Conservation (phyloP, 2,797 vertebrate genomes). For the Ptychadena robeensis region DNA sequence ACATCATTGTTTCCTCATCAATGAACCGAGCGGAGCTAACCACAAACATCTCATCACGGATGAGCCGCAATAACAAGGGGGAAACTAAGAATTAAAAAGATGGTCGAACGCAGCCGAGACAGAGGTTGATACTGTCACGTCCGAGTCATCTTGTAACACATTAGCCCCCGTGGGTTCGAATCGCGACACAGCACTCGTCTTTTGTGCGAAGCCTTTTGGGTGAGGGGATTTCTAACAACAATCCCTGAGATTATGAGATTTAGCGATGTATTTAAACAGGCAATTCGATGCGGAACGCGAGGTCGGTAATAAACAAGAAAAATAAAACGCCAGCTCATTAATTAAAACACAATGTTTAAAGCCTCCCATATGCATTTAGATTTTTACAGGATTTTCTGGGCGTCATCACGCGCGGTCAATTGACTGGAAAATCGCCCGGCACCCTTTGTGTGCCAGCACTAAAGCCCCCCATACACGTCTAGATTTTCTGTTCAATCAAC, state of each 20-base stretch:
- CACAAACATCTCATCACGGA: constrained; percentile 29
- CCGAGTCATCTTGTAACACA: constrained; percentile 23
- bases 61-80: constrained; percentile 16
- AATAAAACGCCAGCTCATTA: too few relatives aligned
- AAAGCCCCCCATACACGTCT: too few relatives aligned
- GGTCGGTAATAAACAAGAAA: too few relatives aligned
- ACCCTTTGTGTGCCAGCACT: too few relatives aligned
- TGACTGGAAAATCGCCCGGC: too few relatives aligned
- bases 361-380: too few relatives aligned
- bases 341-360: constrained; percentile 47
- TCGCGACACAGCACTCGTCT: constrained; percentile 20
- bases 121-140: constrained; percentile 8
- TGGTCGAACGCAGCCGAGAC: background rate
- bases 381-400: too few relatives aligned
- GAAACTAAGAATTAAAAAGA: background rate
- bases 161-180: constrained; percentile 29
- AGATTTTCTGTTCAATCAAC: too few relatives aligned
- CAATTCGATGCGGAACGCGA: constrained; percentile 38
- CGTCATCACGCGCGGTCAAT: too few relatives aligned
- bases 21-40: constrained; percentile 28
- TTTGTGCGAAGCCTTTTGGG: constrained; percentile 48
- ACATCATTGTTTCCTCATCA: constrained; percentile 54
- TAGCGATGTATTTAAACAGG: constrained; percentile 50
- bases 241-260: constrained; percentile 57
- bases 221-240: constrained; percentile 48